Evolutionary conservation across 2,113 vertebrate genomes (phyloP).

Genomic region (Tonatia bakeri): DNA sequence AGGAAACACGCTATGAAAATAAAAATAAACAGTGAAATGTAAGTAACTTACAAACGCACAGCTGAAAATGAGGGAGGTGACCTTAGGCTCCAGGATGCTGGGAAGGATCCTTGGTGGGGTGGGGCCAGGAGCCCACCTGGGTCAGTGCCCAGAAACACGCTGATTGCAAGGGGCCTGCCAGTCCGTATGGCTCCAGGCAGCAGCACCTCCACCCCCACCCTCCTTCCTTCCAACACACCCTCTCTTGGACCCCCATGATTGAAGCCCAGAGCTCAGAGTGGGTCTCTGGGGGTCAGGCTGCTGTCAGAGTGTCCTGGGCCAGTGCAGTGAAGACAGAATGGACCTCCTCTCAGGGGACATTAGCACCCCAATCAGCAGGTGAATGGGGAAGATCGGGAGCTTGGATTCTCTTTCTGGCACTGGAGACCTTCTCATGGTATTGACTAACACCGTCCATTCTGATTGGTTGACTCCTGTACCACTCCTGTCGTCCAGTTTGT

Average conservation of each 20-base stretch:
- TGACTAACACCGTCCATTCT: not conserved
- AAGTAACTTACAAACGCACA: not conserved
- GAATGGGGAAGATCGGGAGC: too few species aligned
- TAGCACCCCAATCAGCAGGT: not conserved
- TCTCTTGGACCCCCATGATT: too few species aligned
- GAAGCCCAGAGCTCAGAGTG: not conserved
- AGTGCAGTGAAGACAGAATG: not conserved
- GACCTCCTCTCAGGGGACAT: not conserved
- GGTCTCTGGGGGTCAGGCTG: not conserved
- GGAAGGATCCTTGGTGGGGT: not conserved
- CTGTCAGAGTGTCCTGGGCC: too few species aligned
- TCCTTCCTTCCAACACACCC: not conserved
- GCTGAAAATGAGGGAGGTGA: not conserved
- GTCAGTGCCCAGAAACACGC: not conserved
- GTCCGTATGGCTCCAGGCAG: not conserved
- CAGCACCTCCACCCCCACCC: not conserved
- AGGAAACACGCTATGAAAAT: not conserved
- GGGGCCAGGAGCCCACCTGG: not conserved
- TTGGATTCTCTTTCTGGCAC: not conserved
- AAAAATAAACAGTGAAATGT: not conserved
- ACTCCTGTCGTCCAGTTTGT: not conserved
- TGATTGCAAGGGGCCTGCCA: not conserved
- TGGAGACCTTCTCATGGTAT: fast-evolving
- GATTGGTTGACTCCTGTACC: not conserved
- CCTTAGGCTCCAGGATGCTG: not conserved